These are phyloP conservation scores for Dicrostonyx torquatus DNA, from an alignment of 2,797 vertebrate genomes.

Conservation along the genomic window DNA sequence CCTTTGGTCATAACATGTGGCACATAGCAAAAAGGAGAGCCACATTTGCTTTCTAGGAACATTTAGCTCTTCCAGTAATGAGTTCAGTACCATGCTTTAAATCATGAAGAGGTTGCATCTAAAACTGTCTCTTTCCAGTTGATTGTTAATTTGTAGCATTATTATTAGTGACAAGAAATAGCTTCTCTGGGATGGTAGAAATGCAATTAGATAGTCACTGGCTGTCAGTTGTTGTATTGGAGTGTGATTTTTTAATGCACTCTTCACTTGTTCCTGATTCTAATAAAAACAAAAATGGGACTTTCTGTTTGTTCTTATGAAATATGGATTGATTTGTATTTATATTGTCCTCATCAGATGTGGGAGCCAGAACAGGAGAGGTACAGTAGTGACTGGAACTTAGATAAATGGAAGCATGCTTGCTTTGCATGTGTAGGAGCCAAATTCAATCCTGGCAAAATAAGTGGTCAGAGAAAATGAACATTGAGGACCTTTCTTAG, in stretches of 20 bases:
- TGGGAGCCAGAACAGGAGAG: background rate
- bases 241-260: constrained; percentile 62
- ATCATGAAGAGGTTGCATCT: constrained; percentile 68
- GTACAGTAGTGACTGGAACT: background rate
- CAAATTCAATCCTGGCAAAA: background rate
- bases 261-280: constrained; percentile 22
- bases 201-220: constrained; percentile 73
- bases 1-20: background rate
- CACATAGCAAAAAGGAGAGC: constrained; percentile 10
- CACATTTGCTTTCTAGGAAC: constrained; percentile 63
- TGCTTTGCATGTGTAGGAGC: background rate
- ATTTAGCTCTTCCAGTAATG: background rate
- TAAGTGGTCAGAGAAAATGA: background rate
- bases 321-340: background rate
- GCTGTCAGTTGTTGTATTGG: constrained; percentile 58
- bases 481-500: background rate
- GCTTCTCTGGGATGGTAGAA: constrained; percentile 71
- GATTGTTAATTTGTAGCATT: constrained; percentile 78
- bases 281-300: constrained; percentile 62
- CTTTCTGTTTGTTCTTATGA: constrained; percentile 41
- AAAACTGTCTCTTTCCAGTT: constrained; percentile 66
- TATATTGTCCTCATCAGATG: background rate
- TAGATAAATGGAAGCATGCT: background rate
- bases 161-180: constrained; percentile 79
- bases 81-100: constrained; percentile 73